phyloP scores from a whole-genome alignment of 2,113 vertebrate species.

The Plectropomus leopardus region DNA sequence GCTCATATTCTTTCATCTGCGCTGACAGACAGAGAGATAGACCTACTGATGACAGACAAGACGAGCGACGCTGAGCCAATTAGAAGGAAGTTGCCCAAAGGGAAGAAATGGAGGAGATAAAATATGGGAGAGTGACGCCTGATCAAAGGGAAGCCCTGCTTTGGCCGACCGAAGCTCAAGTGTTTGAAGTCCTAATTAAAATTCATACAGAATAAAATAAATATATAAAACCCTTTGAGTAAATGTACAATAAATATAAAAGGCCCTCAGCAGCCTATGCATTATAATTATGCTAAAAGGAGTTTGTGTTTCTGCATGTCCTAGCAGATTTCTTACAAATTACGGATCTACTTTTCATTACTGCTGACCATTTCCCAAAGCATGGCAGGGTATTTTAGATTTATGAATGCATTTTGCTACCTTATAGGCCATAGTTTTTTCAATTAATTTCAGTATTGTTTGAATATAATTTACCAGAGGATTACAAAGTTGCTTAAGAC shows the following conservation, averaged over 20 bases:
- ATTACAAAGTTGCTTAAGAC: background rate
- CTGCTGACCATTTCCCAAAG: constrained; percentile 51
- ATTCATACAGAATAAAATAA: constrained; percentile 80
- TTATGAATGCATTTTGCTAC: constrained; percentile 15
- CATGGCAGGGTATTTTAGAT: constrained; percentile 16
- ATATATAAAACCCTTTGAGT: constrained; percentile 71
- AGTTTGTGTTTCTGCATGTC: constrained; percentile 69
- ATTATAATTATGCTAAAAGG: constrained; percentile 66
- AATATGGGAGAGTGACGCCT: constrained; percentile 68
- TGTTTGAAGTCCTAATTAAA: constrained; percentile 86
- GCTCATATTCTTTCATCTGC: constrained; percentile 75
- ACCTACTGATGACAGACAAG: constrained; percentile 68
- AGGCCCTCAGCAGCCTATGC: constrained; percentile 55
- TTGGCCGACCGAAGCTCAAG: constrained; percentile 61
- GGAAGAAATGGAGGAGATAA: constrained; percentile 63
- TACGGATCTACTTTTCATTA: constrained; percentile 61
- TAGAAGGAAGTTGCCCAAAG: constrained; percentile 75
- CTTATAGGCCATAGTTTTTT: background rate
- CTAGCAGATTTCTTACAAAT: constrained; percentile 72
- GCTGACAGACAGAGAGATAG: constrained; percentile 68
- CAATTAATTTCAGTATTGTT: background rate
- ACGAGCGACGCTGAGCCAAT: constrained; percentile 72
- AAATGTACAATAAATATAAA: constrained; percentile 80
- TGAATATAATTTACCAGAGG: constrained; percentile 19
- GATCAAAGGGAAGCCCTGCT: constrained; percentile 82